These are phyloP conservation scores for Pristionchus mayeri DNA, from an alignment of 2,888 invertebrate species.

Conservation along the genomic window DNA sequence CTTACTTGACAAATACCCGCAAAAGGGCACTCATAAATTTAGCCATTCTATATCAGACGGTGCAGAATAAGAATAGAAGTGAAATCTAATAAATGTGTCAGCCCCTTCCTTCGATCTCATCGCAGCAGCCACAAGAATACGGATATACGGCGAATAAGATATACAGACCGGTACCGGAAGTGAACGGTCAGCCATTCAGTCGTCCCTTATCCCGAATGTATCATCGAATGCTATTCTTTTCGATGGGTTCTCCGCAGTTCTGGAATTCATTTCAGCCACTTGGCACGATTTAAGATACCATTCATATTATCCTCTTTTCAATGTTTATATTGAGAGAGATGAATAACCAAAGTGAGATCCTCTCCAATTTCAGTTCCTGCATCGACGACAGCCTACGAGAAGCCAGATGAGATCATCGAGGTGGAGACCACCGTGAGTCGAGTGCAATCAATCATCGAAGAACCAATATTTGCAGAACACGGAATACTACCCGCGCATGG, in stretches of 20 bases:
- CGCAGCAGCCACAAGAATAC: neutral
- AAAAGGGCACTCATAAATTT: neutral
- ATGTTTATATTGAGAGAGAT: too few relatives aligned
- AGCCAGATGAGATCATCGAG: neutral
- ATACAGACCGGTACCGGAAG: constrained; percentile 36
- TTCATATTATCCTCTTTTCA: too few relatives aligned
- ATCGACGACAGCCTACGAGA: constrained; percentile 10
- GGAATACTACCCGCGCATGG: neutral
- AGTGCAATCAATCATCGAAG: neutral
- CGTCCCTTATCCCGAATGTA: too few relatives aligned
- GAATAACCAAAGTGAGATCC: too few relatives aligned
- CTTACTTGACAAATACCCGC: neutral
- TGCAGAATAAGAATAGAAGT: too few relatives aligned
- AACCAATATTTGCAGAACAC: constrained; percentile 9
- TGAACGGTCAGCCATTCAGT: neutral
- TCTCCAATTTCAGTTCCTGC: constrained; percentile 3
- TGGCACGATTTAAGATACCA: too few relatives aligned
- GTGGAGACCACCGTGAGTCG: constrained; percentile 3
- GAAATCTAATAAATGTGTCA: neutral
- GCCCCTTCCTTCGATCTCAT: constrained; percentile 23
- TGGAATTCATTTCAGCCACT: too few relatives aligned
- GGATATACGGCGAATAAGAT: constrained; percentile 21
- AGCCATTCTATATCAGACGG: neutral
- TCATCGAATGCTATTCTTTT: too few relatives aligned
- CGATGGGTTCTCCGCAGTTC: too few relatives aligned